Evolutionary conservation across 2,888 invertebrate genomes (phyloP).

Genomic region (Torymus auratus): DNA sequence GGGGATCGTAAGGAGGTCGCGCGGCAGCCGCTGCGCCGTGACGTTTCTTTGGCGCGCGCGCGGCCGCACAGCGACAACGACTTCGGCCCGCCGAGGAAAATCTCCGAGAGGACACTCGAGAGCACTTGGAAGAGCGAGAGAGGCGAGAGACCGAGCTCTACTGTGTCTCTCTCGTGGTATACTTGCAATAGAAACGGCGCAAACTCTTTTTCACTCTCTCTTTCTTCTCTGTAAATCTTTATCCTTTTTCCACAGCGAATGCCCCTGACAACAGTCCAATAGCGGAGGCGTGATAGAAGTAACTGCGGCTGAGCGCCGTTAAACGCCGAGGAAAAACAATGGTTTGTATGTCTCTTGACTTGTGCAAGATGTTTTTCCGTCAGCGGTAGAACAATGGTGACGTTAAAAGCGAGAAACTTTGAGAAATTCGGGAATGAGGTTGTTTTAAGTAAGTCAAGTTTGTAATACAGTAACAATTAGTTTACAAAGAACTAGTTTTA

Average conservation of each 20-base stretch:
- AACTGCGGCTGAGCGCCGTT: conserved; percentile 16
- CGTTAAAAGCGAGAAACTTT: too few relatives aligned
- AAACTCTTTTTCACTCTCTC: not conserved
- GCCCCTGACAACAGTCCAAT: conserved; percentile 27
- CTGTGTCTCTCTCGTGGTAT: too few relatives aligned
- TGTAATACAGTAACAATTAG: too few relatives aligned
- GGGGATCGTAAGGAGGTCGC: conserved; percentile 45
- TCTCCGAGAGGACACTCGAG: conserved; percentile 43
- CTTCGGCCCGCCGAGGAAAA: conserved; percentile 21
- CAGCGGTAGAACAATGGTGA: too few relatives aligned
- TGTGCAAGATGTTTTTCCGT: not conserved
- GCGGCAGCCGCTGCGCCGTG: not conserved
- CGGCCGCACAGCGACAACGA: too few relatives aligned
- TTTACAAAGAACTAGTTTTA: too few relatives aligned
- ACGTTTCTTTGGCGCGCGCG: conserved; percentile 32
- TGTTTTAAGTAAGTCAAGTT: too few relatives aligned
- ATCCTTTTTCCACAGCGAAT: not conserved
- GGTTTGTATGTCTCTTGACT: not conserved
- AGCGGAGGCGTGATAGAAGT: conserved; percentile 28
- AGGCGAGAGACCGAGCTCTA: too few relatives aligned
- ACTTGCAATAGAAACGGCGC: too few relatives aligned
- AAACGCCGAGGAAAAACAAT: conserved; percentile 15
- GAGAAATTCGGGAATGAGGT: too few relatives aligned
- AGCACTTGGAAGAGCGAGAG: not conserved
- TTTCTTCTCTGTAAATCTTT: not conserved